Base-by-base conservation (phyloP, 2,888 invertebrate genomes). In the Sphaerophoria taeniata region DNA sequence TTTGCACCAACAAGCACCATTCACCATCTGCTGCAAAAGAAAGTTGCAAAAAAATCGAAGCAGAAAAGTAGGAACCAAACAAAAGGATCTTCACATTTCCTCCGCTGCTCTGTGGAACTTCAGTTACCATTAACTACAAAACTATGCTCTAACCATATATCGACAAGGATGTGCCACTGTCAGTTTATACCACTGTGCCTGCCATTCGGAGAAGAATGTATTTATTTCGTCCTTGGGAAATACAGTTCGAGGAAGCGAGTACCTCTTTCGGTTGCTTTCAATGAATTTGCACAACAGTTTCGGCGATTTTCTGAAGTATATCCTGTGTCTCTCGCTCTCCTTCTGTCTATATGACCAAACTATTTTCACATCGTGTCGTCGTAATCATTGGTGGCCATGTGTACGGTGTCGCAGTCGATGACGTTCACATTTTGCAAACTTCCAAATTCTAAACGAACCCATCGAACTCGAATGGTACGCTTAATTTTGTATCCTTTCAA, bases 51-150 rank as follows among this genome's bases (percentile, higher is more conserved):
- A 63, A 45, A 31, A n/a, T 11, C 6, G 12, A 43, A 69, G 61
- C 49, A 80, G 75, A 75, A 56, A 67, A 53, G 53, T 39, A 24
- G 24, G 24, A 24, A 24, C 24, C 24, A 24, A 24, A 24, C 24
- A 24, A 24, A 24, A 24, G 24, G 2, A 24, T 24, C 24, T 24
- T 24, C 24, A 24, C 24, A 24, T 24, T 24, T 24, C 24, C 24
- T 24, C 24, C 45, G 77, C 75, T 80, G 34, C 72, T 84, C 76
- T 85, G 43, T 67, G 39, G 65, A 85, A 85, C 71, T 76, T 76
- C 80, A 76, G 72, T 70, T 76, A 69, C 80, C 75, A 81, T 85
- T 85, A 80, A 85, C 75, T 80, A 72, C 80, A 76, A 80, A 76
- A 39, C 36, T 39, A n/a, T n/a, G 6, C 0, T 11, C 6, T 6